A percentile compares a stretch with the other conserved stretches of the same genome.
These are phyloP conservation scores for Bombus fervidus DNA, from an alignment of 1,140 invertebrate species.

Conservation along the genomic window DNA sequence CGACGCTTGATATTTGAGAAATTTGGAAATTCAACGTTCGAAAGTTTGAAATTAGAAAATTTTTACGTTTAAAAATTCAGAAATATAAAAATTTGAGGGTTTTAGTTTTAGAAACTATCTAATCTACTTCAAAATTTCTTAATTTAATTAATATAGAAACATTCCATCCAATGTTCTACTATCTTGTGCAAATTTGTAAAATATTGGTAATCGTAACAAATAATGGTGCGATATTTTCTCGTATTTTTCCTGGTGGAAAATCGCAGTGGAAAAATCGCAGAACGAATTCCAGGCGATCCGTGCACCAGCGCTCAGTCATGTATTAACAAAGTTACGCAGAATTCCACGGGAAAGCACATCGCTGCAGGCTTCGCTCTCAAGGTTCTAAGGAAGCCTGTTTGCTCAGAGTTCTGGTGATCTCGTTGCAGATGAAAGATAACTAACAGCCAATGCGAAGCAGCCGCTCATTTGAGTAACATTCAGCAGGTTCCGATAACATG, in stretches of 20 bases:
- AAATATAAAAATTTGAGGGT: not conserved
- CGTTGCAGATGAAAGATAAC: slow-evolving; percentile 60
- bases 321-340: slow-evolving; percentile 47
- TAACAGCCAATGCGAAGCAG: slow-evolving; percentile 30
- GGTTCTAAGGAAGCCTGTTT: slow-evolving; percentile 55
- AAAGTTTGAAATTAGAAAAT: not conserved
- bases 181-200: no score
- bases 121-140: not conserved
- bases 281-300: slow-evolving; percentile 44
- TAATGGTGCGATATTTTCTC: not conserved
- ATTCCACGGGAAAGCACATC: slow-evolving; percentile 41
- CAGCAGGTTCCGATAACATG: slow-evolving; percentile 39
- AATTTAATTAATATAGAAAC: not conserved
- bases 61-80: not conserved
- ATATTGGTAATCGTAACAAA: not conserved
- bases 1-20: not conserved
- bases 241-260: not conserved
- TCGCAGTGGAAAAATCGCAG: slow-evolving; percentile 7
- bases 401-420: slow-evolving; percentile 46
- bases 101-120: no score
- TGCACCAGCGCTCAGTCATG: not conserved
- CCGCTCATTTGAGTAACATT: slow-evolving; percentile 15
- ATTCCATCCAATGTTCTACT: not conserved
- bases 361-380: slow-evolving; percentile 32
- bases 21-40: not conserved